Evolutionary conservation across 2,113 vertebrate genomes (phyloP), one percentile per base, ranked within the genome.

Genomic region (Dryoscopus gambensis): DNA sequence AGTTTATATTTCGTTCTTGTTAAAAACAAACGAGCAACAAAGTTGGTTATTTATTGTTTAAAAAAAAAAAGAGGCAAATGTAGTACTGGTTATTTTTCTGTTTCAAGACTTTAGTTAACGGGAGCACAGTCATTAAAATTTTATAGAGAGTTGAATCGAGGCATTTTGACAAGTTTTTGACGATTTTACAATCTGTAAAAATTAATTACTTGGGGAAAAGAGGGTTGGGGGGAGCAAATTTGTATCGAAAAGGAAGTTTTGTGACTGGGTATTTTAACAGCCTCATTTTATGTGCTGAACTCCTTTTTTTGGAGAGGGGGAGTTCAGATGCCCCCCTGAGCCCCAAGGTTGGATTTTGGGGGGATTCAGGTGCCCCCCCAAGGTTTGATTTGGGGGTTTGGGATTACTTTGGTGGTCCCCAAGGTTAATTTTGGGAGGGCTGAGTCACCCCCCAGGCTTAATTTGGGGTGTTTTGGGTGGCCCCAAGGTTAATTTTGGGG

Each of bases 1-100:
- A 97, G 70, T 96, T 98, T 97, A 13, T 97, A 97, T 97, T 98
- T 96, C 93, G 86, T 90, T 95, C 76, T 93, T 80, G 96, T 95
- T 96, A 70, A 93, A 83, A 93, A 42, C 44, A n/a, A 15, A 20
- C 52, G 8, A 12, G 13, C 7, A 15, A 56, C 17, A 15, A 47
- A 76, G 21, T 84, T 75, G 92, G 62, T 97, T 97, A 97, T 98
- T 98, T 98, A 97, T 98, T 97, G 91, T 95, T 97, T 74, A 46
- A 89, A 52, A 59, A 59, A 91, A 59, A 53, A 62, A 76, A 87
- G 63, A 76, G 88, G 63, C 89, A n/a, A 65, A 75, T 55, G 76
- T 85, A 95, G 59, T 90, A 55, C 49, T 85, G 75, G 95, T 89
- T 97, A 88, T 97, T 97, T 97, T 98, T 91, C 91, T 35, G 77